Conservation (phyloP, 1,140 invertebrate genomes). For the Apis florea region DNA sequence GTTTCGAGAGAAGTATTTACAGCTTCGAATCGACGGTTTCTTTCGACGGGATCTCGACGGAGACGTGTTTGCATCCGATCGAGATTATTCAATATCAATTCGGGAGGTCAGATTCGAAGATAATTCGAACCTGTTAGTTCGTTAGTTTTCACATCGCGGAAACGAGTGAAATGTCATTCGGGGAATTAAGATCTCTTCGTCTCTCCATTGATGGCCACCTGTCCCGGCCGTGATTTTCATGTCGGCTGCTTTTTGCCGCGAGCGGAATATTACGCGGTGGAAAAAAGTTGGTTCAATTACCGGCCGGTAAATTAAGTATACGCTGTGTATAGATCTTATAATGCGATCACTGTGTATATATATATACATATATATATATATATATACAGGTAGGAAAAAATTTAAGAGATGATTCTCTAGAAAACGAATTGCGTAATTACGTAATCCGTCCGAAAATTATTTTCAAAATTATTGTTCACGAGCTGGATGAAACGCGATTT, state of each 20-base stretch:
- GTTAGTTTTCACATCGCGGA: conserved; percentile 26
- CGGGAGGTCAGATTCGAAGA: conserved; percentile 40
- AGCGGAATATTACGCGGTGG: background rate
- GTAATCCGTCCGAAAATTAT: too few relatives aligned
- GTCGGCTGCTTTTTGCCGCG: background rate
- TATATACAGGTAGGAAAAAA: too few relatives aligned
- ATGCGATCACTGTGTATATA: too few relatives aligned
- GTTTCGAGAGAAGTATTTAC: background rate
- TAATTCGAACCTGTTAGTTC: conserved; percentile 37
- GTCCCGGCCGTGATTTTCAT: background rate
- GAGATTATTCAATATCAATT: background rate
- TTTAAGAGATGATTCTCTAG: too few relatives aligned
- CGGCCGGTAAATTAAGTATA: background rate
- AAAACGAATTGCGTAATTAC: too few relatives aligned
- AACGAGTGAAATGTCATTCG: conserved; percentile 39
- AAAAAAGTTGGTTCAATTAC: background rate
- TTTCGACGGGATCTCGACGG: too few relatives aligned
- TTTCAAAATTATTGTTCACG: too few relatives aligned
- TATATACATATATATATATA: too few relatives aligned
- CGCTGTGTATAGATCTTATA: too few relatives aligned
- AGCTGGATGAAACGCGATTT: too few relatives aligned
- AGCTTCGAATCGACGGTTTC: too few relatives aligned
- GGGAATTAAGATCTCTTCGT: conserved; percentile 40
- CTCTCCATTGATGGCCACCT: background rate
- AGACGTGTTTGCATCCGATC: too few relatives aligned